Evolutionary conservation across 1,140 invertebrate species (phyloP).

Genomic region (Drosophila littoralis): DNA sequence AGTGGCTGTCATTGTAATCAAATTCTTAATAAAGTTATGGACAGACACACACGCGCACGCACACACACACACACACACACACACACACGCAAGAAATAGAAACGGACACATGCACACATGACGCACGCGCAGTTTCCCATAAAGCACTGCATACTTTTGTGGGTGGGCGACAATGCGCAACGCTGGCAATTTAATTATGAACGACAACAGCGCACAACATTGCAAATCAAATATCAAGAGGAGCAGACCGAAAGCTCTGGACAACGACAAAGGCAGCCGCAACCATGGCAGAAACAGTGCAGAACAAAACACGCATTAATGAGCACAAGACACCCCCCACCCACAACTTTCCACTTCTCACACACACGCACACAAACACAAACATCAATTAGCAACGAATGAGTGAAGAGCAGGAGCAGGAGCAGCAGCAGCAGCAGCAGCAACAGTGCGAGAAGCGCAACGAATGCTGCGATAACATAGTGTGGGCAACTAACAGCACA

Average conservation of each 20-base stretch:
- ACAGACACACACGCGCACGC: conserved; percentile 5
- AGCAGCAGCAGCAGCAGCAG: conserved; percentile 27
- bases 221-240: conserved; percentile 74
- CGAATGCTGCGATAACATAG: conserved; percentile 4
- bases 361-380: conserved; percentile 22
- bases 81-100: neutral
- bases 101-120: neutral
- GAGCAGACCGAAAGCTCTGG: conserved; percentile 11
- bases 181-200: conserved; percentile 69
- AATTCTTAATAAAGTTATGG: conserved; percentile 58
- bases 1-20: conserved; percentile 48
- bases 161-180: conserved; percentile 24
- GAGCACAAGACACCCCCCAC: conserved; percentile 8
- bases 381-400: conserved; percentile 59
- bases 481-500: conserved; percentile 1
- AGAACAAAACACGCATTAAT: conserved; percentile 1
- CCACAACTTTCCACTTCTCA: conserved; percentile 7
- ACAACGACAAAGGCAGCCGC: neutral
- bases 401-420: conserved; percentile 31
- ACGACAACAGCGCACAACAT: conserved; percentile 45
- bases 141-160: conserved; percentile 56
- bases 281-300: neutral
- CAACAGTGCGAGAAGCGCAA: conserved; percentile 18
- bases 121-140: conserved; percentile 64
- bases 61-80: conserved; percentile 7